phyloP scores from a whole-genome alignment of 2,113 vertebrate species.

The Baryphthengus martii region DNA sequence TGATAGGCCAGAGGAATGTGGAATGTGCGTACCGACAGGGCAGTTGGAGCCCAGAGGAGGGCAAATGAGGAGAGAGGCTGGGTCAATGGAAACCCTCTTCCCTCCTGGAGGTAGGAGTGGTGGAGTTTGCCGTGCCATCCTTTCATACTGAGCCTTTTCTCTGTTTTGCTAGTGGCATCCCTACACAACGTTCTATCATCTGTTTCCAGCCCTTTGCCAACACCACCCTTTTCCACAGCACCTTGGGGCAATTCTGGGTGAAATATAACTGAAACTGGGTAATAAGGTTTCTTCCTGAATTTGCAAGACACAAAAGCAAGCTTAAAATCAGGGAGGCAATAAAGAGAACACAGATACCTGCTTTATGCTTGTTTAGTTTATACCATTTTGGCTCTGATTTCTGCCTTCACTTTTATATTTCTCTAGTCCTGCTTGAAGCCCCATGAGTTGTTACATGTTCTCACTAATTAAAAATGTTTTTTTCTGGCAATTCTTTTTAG shows the following conservation, averaged over 20 bases:
- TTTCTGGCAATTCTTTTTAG: neutral
- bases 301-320: neutral
- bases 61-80: conserved; percentile 22
- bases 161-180: neutral
- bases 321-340: neutral
- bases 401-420: neutral
- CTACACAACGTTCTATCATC: neutral
- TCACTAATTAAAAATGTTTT: neutral
- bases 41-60: conserved; percentile 26
- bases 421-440: neutral
- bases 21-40: conserved; percentile 40
- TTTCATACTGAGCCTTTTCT: neutral
- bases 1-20: conserved; percentile 61
- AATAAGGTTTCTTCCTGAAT: neutral
- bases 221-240: neutral
- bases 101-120: conserved; percentile 8
- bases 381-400: neutral
- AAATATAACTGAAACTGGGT: neutral
- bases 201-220: neutral
- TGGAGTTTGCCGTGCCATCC: conserved; percentile 30
- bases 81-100: conserved; percentile 33
- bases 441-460: neutral
- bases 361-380: neutral
- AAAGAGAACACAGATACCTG: neutral
- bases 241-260: neutral